These are phyloP conservation scores for Pristionchus exspectatus DNA, from an alignment of 2,888 invertebrate genomes.

Conservation along the genomic window DNA sequence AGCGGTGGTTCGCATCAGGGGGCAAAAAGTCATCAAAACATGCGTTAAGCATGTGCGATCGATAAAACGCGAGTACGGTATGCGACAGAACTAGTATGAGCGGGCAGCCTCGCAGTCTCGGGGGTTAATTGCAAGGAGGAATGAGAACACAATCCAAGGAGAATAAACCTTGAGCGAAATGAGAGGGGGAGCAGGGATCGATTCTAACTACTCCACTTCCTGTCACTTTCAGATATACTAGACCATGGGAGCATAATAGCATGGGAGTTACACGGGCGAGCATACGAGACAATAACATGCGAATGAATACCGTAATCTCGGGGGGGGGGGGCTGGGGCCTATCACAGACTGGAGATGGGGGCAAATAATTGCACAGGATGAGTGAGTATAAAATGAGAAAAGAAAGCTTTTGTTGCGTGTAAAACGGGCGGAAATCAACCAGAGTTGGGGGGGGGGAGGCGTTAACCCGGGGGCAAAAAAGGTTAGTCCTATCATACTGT, in stretches of 20 bases:
- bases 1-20: not conserved
- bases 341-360: constrained; percentile 3
- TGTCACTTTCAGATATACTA: constrained; percentile 4
- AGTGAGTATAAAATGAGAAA: not conserved
- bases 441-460: not conserved
- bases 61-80: not conserved
- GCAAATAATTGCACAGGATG: constrained; percentile 18
- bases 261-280: not conserved
- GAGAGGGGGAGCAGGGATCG: not conserved
- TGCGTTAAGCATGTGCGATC: not conserved
- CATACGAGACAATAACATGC: not conserved
- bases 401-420: not conserved
- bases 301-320: not conserved
- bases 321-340: too few relatives aligned
- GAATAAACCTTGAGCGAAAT: constrained; percentile 3
- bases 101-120: not conserved
- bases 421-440: not conserved
- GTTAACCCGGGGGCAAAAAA: not conserved
- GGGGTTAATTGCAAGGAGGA: not conserved
- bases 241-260: not conserved
- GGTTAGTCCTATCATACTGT: not conserved
- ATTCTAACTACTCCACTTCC: not conserved
- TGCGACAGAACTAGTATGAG: not conserved
- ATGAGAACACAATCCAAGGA: not conserved
- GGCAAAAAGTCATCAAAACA: not conserved